Conservation (phyloP, 1,140 invertebrate species). For the Luehdorfia chinensis region DNA sequence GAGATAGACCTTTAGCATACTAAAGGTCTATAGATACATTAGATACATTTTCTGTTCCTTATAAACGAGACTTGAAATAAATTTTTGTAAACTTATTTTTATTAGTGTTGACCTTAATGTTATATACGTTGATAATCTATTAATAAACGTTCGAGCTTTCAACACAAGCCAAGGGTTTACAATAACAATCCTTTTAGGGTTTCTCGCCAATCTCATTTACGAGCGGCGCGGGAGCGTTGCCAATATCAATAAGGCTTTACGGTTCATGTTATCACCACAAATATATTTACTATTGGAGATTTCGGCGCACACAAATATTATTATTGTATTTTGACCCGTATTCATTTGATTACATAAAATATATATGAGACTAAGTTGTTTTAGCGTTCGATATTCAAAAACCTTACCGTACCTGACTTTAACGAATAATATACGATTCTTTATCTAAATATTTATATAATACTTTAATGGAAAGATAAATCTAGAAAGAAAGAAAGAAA, state of each 20-base stretch:
- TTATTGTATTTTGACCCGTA: constrained; percentile 14
- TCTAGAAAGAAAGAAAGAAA: too few species aligned
- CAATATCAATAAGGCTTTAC: constrained; percentile 19
- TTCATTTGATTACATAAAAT: constrained; percentile 9
- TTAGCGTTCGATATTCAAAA: too few species aligned
- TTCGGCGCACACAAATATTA: constrained; percentile 2
- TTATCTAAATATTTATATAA: too few species aligned
- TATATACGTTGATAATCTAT: constrained; percentile 1
- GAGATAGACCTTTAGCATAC: too few species aligned
- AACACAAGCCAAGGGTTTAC: not conserved
- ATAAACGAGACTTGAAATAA: too few species aligned
- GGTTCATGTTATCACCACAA: constrained; percentile 15
- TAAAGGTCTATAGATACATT: too few species aligned
- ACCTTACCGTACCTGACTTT: not conserved
- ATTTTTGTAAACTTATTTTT: too few species aligned
- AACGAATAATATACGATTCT: not conserved
- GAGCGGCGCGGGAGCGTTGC: constrained; percentile 12
- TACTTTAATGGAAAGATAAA: too few species aligned
- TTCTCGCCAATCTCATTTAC: constrained; percentile 15
- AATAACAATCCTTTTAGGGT: constrained; percentile 13
- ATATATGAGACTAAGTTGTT: not conserved
- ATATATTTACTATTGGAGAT: constrained; percentile 16
- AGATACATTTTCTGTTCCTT: too few species aligned
- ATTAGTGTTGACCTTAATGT: too few species aligned
- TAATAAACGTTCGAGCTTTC: not conserved